Conservation (phyloP, 2,113 vertebrate species). For the Cynocephalus volans region DNA sequence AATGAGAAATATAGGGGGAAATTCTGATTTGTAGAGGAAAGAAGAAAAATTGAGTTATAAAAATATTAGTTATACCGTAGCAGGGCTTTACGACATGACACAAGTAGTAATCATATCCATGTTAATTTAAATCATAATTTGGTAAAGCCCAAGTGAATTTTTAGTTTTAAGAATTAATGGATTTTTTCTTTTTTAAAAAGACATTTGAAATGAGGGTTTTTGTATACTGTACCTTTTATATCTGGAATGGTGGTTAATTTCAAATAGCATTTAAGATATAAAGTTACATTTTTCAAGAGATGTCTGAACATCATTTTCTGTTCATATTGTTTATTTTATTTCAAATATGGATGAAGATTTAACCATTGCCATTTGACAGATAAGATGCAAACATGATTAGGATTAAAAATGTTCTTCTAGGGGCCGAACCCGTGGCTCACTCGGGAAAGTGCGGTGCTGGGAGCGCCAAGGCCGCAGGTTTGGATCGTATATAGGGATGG, state of each 20-base stretch:
- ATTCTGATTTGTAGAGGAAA: constrained; percentile 51
- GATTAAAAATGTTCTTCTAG: constrained; percentile 25
- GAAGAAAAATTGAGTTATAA: neutral
- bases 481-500: too few relatives aligned
- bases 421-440: too few relatives aligned
- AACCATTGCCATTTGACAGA: neutral
- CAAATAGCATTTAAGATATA: constrained; percentile 4
- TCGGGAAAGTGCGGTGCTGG: too few relatives aligned
- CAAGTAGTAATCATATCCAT: neutral
- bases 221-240: neutral
- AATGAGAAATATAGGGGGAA: neutral
- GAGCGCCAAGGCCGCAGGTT: too few relatives aligned
- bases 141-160: constrained; percentile 15
- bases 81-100: neutral
- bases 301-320: neutral
- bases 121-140: constrained; percentile 21
- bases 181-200: neutral
- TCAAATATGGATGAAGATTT: neutral
- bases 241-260: constrained; percentile 33
- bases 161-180: constrained; percentile 9
- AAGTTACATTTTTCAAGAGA: neutral
- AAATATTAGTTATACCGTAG: neutral
- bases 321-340: constrained; percentile 36
- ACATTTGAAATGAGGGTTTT: constrained; percentile 1
- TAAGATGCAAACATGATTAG: constrained; percentile 4